Evolutionary conservation across 2,113 vertebrate species (phyloP), one percentile per base, ranked within the genome.

Genomic region (Prinia subflava): DNA sequence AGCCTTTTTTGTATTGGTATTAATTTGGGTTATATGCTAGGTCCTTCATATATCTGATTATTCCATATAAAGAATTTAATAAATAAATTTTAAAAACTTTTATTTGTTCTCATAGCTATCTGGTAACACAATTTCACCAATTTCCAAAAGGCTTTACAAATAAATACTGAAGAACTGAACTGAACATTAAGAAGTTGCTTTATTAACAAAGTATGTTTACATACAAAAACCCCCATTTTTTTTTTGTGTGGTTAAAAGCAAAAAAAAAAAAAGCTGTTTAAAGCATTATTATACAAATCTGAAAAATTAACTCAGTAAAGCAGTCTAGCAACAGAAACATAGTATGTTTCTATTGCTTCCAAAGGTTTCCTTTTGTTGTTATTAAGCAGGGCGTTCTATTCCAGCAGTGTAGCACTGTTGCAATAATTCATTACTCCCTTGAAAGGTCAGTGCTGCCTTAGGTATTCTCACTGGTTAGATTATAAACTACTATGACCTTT

Each of bases 301-400:
- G 64, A 85, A 85, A 78, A 80, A 56, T 12, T 55, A 70, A 60
- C 55, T 87, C 56, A 83, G 19, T 6, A 75, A 75, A 70, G 18
- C 20, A 65, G 8, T 30, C 28, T 23, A 52, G 35, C 33, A 25
- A 39, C 7, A 64, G 60, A 24, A 79, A 67, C 21, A 31, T 3
- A 63, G 5, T 21, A 19, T 8, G 5, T 10, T 63, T 57, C 47
- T 59, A 63, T 23, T 83, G 31, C 60, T 30, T 65, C 31, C 28
- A 30, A 74, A 60, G 7, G 6, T 23, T 56, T 80, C 20, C 9
- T 60, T 41, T 41, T 21, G 52, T 23, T 42, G 14, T 19, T 14
- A 6, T 27, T 41, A 50, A 23, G 15, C 6, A 46, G 28, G 15
- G 6, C 0, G 0, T 5, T 41, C 30, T 31, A 24, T 7, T 35